A percentile compares a stretch with the other conserved stretches of the same genome.
phyloP scores from a whole-genome alignment of 2,113 vertebrate species.

The Miniopterus natalensis region DNA sequence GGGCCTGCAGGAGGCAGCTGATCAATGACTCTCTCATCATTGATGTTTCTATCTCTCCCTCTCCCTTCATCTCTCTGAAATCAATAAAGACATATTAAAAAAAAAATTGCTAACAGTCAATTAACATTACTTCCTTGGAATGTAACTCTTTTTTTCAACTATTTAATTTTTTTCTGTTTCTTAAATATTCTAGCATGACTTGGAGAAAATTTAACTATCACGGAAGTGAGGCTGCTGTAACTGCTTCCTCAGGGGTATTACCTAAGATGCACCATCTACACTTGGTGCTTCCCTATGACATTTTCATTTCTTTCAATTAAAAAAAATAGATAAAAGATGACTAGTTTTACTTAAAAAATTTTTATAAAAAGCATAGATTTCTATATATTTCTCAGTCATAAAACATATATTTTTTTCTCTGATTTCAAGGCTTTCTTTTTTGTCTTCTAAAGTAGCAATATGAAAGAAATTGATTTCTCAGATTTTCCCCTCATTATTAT shows the following conservation, averaged over 20 bases:
- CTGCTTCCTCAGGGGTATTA: neutral
- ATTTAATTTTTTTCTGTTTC: neutral
- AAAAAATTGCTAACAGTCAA: neutral
- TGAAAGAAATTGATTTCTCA: constrained; percentile 4
- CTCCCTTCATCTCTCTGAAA: too few relatives aligned
- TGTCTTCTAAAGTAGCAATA: constrained; percentile 49
- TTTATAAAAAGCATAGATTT: neutral
- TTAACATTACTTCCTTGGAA: neutral
- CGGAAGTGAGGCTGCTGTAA: neutral
- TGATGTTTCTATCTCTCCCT: too few relatives aligned
- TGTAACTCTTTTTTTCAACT: neutral
- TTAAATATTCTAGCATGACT: neutral
- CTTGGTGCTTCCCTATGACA: neutral
- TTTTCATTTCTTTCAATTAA: constrained; percentile 5
- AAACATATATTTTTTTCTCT: neutral
- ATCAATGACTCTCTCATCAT: too few relatives aligned
- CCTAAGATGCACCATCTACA: neutral
- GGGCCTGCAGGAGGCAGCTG: too few relatives aligned
- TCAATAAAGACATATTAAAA: too few relatives aligned
- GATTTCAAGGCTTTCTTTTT: neutral
- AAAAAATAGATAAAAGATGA: neutral
- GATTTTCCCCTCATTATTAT: neutral
- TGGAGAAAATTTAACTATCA: neutral
- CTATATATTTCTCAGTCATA: neutral
- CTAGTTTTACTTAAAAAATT: constrained; percentile 45